Conservation (phyloP, 2,797 vertebrate species). For the Pristis pectinata region DNA sequence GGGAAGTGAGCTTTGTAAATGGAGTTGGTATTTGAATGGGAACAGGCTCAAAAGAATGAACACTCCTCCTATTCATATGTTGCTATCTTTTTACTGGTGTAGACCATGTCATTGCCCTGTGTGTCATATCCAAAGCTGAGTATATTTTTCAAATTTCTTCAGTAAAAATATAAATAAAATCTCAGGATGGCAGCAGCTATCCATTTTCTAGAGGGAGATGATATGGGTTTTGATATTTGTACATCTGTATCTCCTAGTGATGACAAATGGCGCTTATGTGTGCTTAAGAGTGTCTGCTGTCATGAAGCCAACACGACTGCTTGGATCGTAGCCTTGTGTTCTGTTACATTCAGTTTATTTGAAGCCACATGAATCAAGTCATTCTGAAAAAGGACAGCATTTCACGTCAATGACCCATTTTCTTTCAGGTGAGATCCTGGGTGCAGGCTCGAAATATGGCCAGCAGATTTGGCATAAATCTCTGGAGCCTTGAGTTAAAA, state of each 20-base stretch:
- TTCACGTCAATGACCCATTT: neutral
- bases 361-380: neutral
- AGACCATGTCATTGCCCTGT: neutral
- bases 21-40: neutral
- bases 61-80: neutral
- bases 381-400: neutral
- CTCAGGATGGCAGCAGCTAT: neutral
- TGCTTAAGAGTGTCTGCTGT: neutral
- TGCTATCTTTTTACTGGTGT: neutral
- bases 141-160: neutral
- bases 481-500: neutral
- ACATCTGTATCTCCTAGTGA: neutral
- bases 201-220: neutral
- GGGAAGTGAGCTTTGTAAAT: neutral
- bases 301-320: neutral
- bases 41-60: neutral
- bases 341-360: neutral
- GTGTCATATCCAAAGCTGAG: neutral
- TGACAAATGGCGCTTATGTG: neutral
- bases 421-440: neutral
- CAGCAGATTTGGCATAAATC: neutral
- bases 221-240: neutral
- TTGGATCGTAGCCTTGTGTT: neutral
- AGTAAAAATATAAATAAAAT: neutral
- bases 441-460: neutral